These are phyloP conservation scores for Carcharodon carcharias DNA, from an alignment of 2,797 vertebrate species.

Conservation along the genomic window DNA sequence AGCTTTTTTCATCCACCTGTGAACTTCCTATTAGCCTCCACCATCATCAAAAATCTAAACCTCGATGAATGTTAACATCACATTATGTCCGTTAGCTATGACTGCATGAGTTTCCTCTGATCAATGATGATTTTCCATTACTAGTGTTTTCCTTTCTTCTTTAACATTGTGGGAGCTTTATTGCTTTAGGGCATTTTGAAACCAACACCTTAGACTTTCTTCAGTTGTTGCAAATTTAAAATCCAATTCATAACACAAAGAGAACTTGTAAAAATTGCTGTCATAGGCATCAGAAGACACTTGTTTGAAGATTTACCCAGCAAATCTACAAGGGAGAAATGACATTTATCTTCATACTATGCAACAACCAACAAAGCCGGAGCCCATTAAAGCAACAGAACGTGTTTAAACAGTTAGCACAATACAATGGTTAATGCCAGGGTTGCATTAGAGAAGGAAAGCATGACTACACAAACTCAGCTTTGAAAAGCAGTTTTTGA, in stretches of 20 bases:
- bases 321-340: not conserved
- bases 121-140: not conserved
- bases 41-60: not conserved
- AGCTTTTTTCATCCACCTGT: not conserved
- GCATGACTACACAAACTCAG: not conserved
- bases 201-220: not conserved
- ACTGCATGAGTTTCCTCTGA: not conserved
- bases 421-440: not conserved
- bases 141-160: constrained; percentile 1
- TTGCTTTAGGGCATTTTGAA: not conserved
- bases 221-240: not conserved
- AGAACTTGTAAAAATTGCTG: not conserved
- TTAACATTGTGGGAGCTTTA: not conserved
- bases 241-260: not conserved
- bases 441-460: not conserved
- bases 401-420: not conserved
- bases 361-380: not conserved
- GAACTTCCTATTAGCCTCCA: not conserved
- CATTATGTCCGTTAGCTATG: not conserved
- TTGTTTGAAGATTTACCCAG: not conserved
- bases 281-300: not conserved
- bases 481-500: not conserved
- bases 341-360: not conserved
- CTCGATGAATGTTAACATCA: not conserved
- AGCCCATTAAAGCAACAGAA: not conserved